Percentiles rank a stretch among this genome's conserved stretches.
These are phyloP conservation scores for Ciconia nigra DNA, from an alignment of 2,797 vertebrate genomes.

Conservation along the genomic window DNA sequence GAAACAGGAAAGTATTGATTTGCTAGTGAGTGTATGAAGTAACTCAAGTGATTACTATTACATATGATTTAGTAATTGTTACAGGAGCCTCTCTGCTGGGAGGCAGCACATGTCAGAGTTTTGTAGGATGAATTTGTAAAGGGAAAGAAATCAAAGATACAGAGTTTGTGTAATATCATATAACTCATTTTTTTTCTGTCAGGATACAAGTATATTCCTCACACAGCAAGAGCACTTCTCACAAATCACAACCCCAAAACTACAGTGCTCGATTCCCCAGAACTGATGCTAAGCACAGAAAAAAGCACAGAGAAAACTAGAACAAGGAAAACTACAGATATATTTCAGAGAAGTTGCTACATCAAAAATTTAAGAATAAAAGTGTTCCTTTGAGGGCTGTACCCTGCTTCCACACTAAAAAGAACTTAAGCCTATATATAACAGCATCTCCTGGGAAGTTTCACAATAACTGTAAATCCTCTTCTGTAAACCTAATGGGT, in stretches of 20 bases:
- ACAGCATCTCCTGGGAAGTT: not conserved
- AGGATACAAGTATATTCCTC: not conserved
- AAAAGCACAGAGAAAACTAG: not conserved
- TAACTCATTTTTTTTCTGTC: not conserved
- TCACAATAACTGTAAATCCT: constrained; percentile 9
- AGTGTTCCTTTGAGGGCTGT: not conserved
- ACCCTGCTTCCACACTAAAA: not conserved
- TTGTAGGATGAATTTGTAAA: not conserved
- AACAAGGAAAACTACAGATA: not conserved
- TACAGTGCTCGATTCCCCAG: not conserved
- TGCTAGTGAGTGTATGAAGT: not conserved
- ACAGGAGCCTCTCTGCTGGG: not conserved
- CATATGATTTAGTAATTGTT: not conserved
- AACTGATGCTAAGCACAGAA: not conserved
- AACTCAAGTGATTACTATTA: not conserved
- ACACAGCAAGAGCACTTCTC: not conserved
- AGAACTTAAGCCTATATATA: not conserved
- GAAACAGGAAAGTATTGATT: not conserved
- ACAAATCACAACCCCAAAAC: not conserved
- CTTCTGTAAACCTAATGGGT: not conserved
- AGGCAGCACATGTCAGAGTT: not conserved
- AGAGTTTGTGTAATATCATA: not conserved
- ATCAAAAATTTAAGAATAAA: constrained; percentile 15
- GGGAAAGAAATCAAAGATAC: not conserved
- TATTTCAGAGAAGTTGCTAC: not conserved